These are phyloP conservation scores for Geopemphigus sp. DNA, from an alignment of 1,140 invertebrate genomes.

Conservation along the genomic window DNA sequence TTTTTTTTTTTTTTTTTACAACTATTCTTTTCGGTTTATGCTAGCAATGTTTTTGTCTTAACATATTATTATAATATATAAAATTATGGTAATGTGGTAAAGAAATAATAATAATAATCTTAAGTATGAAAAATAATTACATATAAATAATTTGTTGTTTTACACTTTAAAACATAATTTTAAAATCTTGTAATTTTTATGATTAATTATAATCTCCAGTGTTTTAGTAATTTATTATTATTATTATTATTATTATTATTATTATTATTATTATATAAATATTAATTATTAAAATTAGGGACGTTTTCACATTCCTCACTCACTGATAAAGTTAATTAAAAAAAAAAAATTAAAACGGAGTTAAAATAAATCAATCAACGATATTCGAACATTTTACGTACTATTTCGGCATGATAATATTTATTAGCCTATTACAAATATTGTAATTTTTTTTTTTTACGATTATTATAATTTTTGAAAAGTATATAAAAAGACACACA, in stretches of 20 bases:
- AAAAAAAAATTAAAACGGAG: slow-evolving; percentile 2
- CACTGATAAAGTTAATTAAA: slow-evolving; percentile 30
- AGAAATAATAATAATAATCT: slow-evolving; percentile 47
- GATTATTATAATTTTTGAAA: slow-evolving; percentile 42
- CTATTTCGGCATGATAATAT: slow-evolving; percentile 45
- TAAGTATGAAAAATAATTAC: slow-evolving; percentile 46
- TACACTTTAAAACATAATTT: slow-evolving; percentile 49
- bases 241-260: slow-evolving; percentile 47
- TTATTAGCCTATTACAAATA: slow-evolving; percentile 45
- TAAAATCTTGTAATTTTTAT: slow-evolving; percentile 49
- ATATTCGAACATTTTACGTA: slow-evolving; percentile 43
- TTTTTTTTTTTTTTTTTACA: slow-evolving; percentile 45
- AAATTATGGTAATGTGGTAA: slow-evolving; percentile 44
- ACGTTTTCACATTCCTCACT: slow-evolving; percentile 49
- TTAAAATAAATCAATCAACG: slow-evolving; percentile 33
- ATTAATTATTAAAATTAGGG: slow-evolving; percentile 50
- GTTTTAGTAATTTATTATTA: slow-evolving; percentile 50
- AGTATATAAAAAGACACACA: slow-evolving; percentile 42
- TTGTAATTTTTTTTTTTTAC: slow-evolving; percentile 48
- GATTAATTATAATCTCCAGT: slow-evolving; percentile 50
- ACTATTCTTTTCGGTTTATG: slow-evolving; percentile 36
- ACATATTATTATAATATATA: slow-evolving; percentile 46
- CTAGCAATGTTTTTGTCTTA: slow-evolving; percentile 43
- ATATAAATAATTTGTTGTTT: slow-evolving; percentile 49
- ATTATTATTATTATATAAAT: slow-evolving; percentile 49